These are phyloP conservation scores for Calidris pygmaea DNA, from an alignment of 2,113 vertebrate species.

Conservation along the genomic window DNA sequence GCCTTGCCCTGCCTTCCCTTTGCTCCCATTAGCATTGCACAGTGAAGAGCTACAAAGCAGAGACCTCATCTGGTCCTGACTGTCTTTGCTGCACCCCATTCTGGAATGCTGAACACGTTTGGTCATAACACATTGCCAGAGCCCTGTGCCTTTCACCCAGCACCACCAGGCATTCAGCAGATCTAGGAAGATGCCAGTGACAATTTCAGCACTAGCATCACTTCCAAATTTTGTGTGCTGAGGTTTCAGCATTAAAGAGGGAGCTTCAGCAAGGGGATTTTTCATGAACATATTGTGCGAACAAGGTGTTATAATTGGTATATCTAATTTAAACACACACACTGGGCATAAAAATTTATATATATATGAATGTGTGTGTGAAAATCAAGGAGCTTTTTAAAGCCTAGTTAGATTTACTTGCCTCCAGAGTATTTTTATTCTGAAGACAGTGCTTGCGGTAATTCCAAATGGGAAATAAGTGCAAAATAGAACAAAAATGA, in stretches of 20 bases:
- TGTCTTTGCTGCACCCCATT: neutral
- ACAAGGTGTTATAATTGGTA: constrained; percentile 40
- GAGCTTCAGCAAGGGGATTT: constrained; percentile 14
- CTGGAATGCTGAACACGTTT: neutral
- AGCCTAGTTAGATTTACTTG: constrained; percentile 17
- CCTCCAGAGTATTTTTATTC: constrained; percentile 35
- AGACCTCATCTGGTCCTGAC: neutral
- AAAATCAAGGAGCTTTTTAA: constrained; percentile 28
- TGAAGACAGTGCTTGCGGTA: neutral
- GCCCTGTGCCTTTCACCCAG: neutral
- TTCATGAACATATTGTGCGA: constrained; percentile 37
- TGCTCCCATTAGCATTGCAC: neutral
- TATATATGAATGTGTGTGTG: neutral
- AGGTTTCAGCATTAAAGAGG: neutral
- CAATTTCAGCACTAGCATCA: neutral
- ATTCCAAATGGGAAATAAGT: constrained; percentile 33
- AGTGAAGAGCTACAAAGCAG: neutral
- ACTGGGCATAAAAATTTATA: neutral
- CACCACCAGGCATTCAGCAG: neutral
- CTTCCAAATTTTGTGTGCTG: too few species aligned
- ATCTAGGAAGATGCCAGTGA: neutral
- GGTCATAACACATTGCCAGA: neutral
- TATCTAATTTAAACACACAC: constrained; percentile 42
- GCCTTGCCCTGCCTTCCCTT: neutral
- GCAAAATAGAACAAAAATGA: constrained; percentile 11